A percentile compares a stretch with the other conserved stretches of the same genome.
These are phyloP conservation scores for Apis laboriosa DNA, from an alignment of 1,140 invertebrate species.

Conservation along the genomic window DNA sequence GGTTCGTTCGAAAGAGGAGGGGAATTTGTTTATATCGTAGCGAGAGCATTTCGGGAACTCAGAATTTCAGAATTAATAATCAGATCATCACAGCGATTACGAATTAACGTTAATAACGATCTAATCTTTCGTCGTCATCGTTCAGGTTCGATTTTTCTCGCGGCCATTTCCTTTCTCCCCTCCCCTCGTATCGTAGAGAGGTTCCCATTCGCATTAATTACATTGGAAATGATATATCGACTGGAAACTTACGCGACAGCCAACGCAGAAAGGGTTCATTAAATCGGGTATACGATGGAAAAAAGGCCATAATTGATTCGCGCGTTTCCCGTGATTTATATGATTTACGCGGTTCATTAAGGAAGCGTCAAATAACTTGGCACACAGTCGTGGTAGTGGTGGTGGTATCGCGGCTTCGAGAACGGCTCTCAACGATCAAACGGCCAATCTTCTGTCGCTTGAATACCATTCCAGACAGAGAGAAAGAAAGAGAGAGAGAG, in stretches of 20 bases:
- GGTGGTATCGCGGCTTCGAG: background rate
- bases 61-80: background rate
- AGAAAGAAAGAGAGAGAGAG: background rate
- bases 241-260: background rate
- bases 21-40: background rate
- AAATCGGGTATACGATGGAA: conserved; percentile 3
- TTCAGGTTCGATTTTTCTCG: background rate
- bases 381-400: background rate
- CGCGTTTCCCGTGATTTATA: conserved; percentile 35
- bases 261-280: conserved; percentile 34
- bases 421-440: background rate
- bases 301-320: conserved; percentile 27
- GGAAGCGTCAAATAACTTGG: conserved; percentile 23
- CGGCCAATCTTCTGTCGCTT: conserved; percentile 4
- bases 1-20: background rate
- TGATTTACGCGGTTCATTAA: conserved; percentile 39
- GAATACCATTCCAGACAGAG: conserved; percentile 8
- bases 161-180: background rate
- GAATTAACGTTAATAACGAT: too few species aligned
- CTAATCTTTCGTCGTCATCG: too few species aligned
- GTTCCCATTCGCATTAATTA: conserved; percentile 17
- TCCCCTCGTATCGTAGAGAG: background rate
- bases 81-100: too few species aligned
- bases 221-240: conserved; percentile 34
- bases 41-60: background rate